Conservation (phyloP, 30 jellyfish, hydroid and myxozoan species). For the Haliclystus octoradiatus region DNA sequence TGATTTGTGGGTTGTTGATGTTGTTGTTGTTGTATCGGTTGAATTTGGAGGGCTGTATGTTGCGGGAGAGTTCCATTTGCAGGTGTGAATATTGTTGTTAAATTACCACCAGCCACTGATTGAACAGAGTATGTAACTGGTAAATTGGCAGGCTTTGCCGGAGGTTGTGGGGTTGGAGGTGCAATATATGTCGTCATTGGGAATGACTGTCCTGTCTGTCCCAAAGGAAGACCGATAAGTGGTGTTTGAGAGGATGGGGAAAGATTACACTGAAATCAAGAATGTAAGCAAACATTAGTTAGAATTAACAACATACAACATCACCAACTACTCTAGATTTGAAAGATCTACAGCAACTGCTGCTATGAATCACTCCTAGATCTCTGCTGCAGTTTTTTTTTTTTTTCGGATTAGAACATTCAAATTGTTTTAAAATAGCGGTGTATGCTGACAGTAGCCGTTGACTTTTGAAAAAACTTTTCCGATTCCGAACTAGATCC, state of each 20-base stretch:
- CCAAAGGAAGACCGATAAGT: neutral
- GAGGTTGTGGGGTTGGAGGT: conserved; percentile 38
- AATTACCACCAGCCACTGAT: conserved; percentile 50
- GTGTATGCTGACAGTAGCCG: too few species aligned
- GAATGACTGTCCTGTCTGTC: conserved; percentile 16
- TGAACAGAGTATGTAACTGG: conserved; percentile 45
- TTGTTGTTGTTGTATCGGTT: conserved; percentile 17
- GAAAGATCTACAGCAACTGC: too few species aligned
- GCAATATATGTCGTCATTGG: conserved; percentile 64
- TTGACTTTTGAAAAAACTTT: too few species aligned
- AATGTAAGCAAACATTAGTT: neutral
- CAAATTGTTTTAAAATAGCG: too few species aligned
- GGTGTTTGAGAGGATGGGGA: neutral
- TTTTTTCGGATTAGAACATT: too few species aligned
- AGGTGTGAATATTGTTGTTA: conserved; percentile 61
- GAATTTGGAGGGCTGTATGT: conserved; percentile 46
- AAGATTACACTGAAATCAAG: neutral
- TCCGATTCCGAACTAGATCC: too few species aligned
- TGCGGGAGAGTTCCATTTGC: conserved; percentile 15
- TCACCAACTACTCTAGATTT: too few species aligned
- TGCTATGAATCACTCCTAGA: too few species aligned
- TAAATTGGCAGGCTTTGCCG: neutral
- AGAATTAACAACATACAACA: too few species aligned
- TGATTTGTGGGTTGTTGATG: conserved; percentile 40
- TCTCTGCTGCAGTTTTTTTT: too few species aligned